phyloP scores from a whole-genome alignment of 2,797 vertebrate species.

The Amniataba percoides region DNA sequence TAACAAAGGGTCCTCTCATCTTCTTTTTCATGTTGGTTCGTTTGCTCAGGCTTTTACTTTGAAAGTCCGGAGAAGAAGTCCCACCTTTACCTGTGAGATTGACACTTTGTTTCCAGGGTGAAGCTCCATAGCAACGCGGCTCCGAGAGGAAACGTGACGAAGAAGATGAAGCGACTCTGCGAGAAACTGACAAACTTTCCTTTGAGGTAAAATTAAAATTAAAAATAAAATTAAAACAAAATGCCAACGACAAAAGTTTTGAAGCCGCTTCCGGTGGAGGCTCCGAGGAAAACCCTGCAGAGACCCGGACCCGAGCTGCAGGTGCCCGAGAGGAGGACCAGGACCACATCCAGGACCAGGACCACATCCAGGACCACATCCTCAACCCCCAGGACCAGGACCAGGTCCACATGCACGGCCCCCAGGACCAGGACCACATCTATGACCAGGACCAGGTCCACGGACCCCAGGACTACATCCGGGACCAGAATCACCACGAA shows the following conservation, averaged over 20 bases:
- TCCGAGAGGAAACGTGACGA: not conserved
- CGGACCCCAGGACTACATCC: slow-evolving; percentile 37
- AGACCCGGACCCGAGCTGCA: not conserved
- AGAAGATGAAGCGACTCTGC: slow-evolving; percentile 27
- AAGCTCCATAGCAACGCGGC: slow-evolving; percentile 57
- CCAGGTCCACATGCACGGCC: slow-evolving; percentile 61
- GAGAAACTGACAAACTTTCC: not conserved
- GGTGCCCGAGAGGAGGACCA: slow-evolving; percentile 40
- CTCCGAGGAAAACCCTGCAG: not conserved
- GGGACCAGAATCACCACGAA: too few relatives aligned
- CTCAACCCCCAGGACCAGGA: too few relatives aligned
- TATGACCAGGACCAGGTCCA: slow-evolving; percentile 53
- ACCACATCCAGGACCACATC: too few relatives aligned
- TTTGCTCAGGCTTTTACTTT: slow-evolving; percentile 41
- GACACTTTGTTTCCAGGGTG: slow-evolving; percentile 15
- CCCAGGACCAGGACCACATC: slow-evolving; percentile 60
- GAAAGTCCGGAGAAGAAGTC: not conserved
- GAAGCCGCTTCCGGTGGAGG: slow-evolving; percentile 55
- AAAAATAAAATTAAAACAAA: not conserved
- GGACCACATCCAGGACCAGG: slow-evolving; percentile 56
- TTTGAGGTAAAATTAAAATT: not conserved
- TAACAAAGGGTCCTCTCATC: too few relatives aligned
- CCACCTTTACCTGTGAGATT: not conserved
- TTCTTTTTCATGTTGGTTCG: not conserved
- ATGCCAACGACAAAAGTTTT: slow-evolving; percentile 67